Percentiles rank a stretch among this genome's conserved stretches.
Evolutionary conservation across 2,888 invertebrate species (phyloP).

Genomic region (Trichacis sp.): DNA sequence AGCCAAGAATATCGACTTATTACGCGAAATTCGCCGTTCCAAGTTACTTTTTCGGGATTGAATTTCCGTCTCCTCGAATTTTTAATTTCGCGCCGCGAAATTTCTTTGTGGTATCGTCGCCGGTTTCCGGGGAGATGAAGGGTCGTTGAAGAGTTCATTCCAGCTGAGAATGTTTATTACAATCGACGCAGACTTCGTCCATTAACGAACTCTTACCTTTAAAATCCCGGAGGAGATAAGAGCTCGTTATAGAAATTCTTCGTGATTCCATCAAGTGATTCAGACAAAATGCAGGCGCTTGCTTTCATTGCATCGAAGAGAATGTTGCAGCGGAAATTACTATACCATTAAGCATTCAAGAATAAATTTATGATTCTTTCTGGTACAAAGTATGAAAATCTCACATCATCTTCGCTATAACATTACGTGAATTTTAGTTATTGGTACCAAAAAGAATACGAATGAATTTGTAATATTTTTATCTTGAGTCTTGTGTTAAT

Average conservation of each 20-base stretch:
- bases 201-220: slow-evolving; percentile 32
- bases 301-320: too few species aligned
- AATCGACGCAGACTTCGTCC: slow-evolving; percentile 19
- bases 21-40: slow-evolving; percentile 4
- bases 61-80: background rate
- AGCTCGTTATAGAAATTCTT: slow-evolving; percentile 3
- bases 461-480: too few species aligned
- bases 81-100: slow-evolving; percentile 11
- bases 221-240: slow-evolving; percentile 18
- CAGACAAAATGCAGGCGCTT: background rate
- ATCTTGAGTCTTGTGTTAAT: too few species aligned
- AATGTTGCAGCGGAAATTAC: too few species aligned
- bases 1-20: slow-evolving; percentile 58
- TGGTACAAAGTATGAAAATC: too few species aligned
- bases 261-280: background rate
- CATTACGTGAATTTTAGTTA: too few species aligned
- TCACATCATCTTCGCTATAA: too few species aligned
- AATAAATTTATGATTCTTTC: too few species aligned
- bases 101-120: slow-evolving; percentile 19
- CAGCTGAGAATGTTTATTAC: slow-evolving; percentile 28
- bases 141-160: slow-evolving; percentile 25
- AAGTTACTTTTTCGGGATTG: too few species aligned
- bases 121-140: background rate
- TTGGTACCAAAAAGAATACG: too few species aligned
- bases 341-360: too few species aligned